A percentile compares a stretch with the other conserved stretches of the same genome.
phyloP scores from a whole-genome alignment of 1,140 invertebrate species.

The Atopsyche davidsoni region DNA sequence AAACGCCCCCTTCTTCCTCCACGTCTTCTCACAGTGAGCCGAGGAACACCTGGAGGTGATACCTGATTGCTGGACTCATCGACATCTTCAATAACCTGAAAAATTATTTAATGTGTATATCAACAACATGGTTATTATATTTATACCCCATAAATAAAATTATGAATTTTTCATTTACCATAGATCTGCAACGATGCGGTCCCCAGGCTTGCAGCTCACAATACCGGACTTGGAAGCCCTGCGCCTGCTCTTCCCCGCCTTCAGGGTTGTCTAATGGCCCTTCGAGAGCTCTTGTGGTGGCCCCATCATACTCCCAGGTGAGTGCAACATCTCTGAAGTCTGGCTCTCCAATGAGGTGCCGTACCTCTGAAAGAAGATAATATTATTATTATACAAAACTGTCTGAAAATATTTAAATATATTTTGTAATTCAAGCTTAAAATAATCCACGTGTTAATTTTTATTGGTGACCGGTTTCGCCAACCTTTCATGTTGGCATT shows the following conservation, averaged over 20 bases:
- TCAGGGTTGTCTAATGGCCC: constrained; percentile 18
- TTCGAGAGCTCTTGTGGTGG: constrained; percentile 32
- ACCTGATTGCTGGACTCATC: constrained; percentile 37
- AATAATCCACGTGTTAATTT: too few relatives aligned
- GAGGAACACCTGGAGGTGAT: constrained; percentile 4
- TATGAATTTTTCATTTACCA: constrained; percentile 40
- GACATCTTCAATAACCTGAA: constrained; percentile 44
- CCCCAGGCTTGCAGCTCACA: constrained; percentile 72
- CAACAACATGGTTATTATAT: background rate
- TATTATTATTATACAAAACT: too few relatives aligned
- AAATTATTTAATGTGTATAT: constrained; percentile 9
- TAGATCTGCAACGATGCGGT: constrained; percentile 62
- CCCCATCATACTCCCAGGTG: constrained; percentile 54
- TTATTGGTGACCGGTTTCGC: too few relatives aligned
- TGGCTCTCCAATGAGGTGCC: constrained; percentile 61
- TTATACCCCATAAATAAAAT: background rate
- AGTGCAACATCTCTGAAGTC: constrained; percentile 65
- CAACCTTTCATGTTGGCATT: too few relatives aligned
- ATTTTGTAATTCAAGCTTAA: too few relatives aligned
- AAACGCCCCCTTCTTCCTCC: constrained; percentile 34
- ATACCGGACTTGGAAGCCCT: constrained; percentile 60
- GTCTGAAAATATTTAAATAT: too few relatives aligned
- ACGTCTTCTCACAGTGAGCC: constrained; percentile 9
- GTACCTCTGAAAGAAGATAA: constrained; percentile 50
- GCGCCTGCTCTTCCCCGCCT: constrained; percentile 36